Evolutionary conservation across 2,113 vertebrate species (phyloP), one percentile per base, ranked within the genome.

Genomic region (Pachyramphus minor): DNA sequence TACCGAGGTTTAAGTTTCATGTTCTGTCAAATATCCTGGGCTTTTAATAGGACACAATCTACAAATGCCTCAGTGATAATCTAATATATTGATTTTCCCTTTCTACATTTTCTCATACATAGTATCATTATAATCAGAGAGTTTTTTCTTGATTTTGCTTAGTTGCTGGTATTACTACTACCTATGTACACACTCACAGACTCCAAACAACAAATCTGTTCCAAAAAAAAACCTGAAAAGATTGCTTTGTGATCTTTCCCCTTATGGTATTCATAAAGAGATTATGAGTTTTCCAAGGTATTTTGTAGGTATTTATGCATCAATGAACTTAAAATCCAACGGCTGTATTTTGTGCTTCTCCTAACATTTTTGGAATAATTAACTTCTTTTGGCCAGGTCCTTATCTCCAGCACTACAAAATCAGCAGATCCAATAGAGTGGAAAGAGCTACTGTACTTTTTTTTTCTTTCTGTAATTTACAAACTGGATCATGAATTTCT

Each of bases 81-180:
- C 69, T 82, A 35, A 94, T 66, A n/a, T 42, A 93, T 69, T 76
- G 75, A 85, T 79, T 81, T 35, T 49, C 33, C 59, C 66, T 58
- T 88, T 67, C 62, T 75, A 27, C 19, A 14, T 80, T 85, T 87
- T 82, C 80, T 89, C 15, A 8, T 30, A 27, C 14, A 6, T 67
- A 77, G 12, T 28, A 42, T 30, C 42, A 47, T 74, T 42, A 45
- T 33, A 49, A 74, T 56, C 31, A 91, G 31, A 45, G 7, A 62
- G 18, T 27, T 74, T 49, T 20, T 45, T 84, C 53, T 49, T 79
- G 58, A 71, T 71, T 88, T 13, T 59, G 14, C 60, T 71, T 66
- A 60, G 31, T 71, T 89, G 41, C 55, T 52, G 14, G 18, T 41
- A 56, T 72, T 81, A 35, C 12, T 59, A 12, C 27, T 67, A 31